A percentile compares a stretch with the other conserved stretches of the same genome.
Evolutionary conservation across 2,797 vertebrate genomes (phyloP).

Genomic region (Molothrus ater): DNA sequence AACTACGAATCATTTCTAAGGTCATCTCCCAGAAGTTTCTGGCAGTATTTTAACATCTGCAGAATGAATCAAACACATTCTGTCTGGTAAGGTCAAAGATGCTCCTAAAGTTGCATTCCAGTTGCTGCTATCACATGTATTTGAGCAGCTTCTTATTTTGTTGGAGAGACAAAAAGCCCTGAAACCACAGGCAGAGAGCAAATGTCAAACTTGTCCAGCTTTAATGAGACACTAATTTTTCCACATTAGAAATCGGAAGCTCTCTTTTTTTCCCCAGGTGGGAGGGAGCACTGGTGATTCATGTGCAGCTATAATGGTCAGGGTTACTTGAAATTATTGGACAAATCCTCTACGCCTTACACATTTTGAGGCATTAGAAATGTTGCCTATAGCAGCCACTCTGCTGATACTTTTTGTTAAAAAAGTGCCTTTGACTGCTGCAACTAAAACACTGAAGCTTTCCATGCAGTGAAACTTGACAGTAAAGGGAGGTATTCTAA

Average conservation of each 20-base stretch:
- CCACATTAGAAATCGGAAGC: not conserved
- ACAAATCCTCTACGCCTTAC: not conserved
- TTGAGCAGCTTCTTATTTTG: constrained; percentile 26
- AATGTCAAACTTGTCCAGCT: constrained; percentile 52
- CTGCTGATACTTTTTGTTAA: not conserved
- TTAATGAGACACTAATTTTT: constrained; percentile 57
- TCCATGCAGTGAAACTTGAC: not conserved
- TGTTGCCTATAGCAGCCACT: not conserved
- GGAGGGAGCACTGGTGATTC: not conserved
- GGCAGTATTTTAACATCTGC: constrained; percentile 46
- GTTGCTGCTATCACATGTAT: constrained; percentile 10
- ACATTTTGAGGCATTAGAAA: not conserved
- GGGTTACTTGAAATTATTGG: not conserved
- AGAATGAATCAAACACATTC: constrained; percentile 45
- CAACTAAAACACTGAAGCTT: not conserved
- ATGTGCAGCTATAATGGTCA: not conserved
- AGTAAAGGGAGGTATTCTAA: not conserved
- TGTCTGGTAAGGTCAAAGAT: constrained; percentile 58
- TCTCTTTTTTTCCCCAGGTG: not conserved
- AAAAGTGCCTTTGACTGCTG: not conserved
- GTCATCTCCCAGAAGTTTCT: constrained; percentile 22
- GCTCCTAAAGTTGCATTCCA: constrained; percentile 43
- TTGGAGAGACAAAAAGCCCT: constrained; percentile 28
- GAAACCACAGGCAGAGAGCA: constrained; percentile 57
- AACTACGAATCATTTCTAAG: constrained; percentile 23